Percentiles rank a stretch among this genome's conserved stretches.
phyloP scores from a whole-genome alignment of 2,113 vertebrate genomes.

The Ursus arctos region DNA sequence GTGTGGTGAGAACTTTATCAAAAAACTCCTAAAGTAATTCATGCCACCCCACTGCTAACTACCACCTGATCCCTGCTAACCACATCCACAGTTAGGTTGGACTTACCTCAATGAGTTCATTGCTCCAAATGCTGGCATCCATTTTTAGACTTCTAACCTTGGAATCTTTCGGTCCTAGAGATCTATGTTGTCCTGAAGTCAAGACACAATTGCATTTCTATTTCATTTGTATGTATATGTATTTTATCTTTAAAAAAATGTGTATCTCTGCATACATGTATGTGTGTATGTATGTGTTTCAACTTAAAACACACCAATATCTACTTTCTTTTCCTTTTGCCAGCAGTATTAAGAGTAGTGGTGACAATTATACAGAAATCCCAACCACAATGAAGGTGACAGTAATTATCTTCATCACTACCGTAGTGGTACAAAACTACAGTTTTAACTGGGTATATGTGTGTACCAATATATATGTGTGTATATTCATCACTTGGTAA shows the following conservation, averaged over 20 bases:
- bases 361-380: background rate
- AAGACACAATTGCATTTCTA: conserved; percentile 32
- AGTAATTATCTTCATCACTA: background rate
- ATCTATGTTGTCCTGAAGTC: conserved; percentile 94
- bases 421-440: background rate
- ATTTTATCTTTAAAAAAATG: background rate
- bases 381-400: background rate
- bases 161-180: conserved; percentile 94
- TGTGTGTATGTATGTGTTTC: background rate
- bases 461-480: background rate
- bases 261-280: background rate
- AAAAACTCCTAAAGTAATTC: background rate
- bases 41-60: rapidly evolving
- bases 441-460: background rate
- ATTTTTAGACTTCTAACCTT: conserved; percentile 97
- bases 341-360: background rate
- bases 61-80: too few species aligned
- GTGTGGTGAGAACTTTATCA: background rate
- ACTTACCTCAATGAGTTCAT: conserved; percentile 96
- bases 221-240: background rate
- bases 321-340: background rate
- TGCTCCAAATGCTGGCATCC: conserved; percentile 98
- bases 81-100: background rate
- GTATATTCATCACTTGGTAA: background rate
- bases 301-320: background rate